Conservation (phyloP, 2,113 vertebrate species). For the Rhegmatorhina hoffmannsi region DNA sequence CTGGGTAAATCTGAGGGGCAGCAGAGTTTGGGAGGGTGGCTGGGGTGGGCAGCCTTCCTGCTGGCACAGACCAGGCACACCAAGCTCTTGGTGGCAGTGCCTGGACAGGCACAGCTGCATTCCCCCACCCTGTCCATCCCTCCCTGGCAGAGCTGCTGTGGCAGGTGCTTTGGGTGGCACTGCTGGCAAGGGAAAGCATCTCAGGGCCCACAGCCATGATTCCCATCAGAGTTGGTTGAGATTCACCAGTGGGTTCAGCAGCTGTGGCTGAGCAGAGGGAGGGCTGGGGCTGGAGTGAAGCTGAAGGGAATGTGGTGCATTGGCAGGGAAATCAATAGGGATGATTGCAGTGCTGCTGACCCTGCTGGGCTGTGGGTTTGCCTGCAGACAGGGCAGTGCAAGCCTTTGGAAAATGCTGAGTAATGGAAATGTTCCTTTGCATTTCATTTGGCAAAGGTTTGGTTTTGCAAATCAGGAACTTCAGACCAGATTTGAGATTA, state of each 20-base stretch:
- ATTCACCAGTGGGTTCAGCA: background rate
- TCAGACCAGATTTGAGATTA: background rate
- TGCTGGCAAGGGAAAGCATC: background rate
- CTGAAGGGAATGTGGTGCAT: background rate
- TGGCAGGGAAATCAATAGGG: background rate
- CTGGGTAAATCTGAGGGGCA: background rate
- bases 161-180: background rate
- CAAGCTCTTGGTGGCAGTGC: background rate
- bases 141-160: background rate
- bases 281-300: background rate
- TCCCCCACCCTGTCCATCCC: fast-evolving
- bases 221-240: background rate
- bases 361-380: background rate
- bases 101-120: background rate
- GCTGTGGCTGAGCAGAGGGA: background rate
- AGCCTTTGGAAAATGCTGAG: background rate
- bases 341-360: background rate
- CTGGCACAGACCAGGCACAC: background rate
- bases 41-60: background rate
- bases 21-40: background rate
- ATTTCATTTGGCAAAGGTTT: background rate
- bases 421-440: background rate
- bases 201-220: fast-evolving
- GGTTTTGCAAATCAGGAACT: background rate
- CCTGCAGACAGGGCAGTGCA: background rate